Conservation (phyloP, 2,888 invertebrate species). For the Embidobia sp. region DNA sequence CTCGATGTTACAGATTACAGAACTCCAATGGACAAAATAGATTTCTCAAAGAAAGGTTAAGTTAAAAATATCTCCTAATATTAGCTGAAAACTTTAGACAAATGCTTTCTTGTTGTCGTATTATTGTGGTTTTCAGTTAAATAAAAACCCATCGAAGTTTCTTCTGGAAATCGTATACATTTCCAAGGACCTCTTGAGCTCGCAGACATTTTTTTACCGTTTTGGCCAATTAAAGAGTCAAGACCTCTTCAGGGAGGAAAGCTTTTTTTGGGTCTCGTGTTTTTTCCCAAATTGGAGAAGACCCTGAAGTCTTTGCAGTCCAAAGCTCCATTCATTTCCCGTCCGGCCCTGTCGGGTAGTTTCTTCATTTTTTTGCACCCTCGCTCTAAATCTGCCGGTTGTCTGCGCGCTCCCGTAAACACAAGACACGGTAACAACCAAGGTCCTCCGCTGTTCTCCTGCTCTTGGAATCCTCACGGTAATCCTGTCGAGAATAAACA, state of each 20-base stretch:
- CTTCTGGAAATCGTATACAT: no score
- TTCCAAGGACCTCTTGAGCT: no score
- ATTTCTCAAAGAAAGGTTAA: no score
- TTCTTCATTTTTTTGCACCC: conserved; percentile 31
- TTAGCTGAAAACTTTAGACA: no score
- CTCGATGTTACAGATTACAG: no score
- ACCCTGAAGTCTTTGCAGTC: conserved; percentile 27
- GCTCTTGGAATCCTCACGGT: conserved; percentile 41
- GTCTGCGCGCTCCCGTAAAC: conserved; percentile 32
- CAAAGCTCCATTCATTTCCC: conserved; percentile 21
- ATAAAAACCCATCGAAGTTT: no score
- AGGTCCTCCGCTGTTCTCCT: conserved; percentile 13
- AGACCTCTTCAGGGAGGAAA: not conserved
- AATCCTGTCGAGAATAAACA: conserved; percentile 48
- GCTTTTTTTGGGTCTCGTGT: conserved; percentile 12
- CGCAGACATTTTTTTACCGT: no score
- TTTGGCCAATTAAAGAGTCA: conserved; percentile 32
- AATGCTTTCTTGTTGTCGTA: not conserved
- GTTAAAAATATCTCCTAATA: no score
- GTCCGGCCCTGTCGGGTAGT: conserved; percentile 4
- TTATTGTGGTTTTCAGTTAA: no score
- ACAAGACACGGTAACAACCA: conserved; percentile 29
- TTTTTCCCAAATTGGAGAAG: conserved; percentile 34
- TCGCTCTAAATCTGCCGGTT: conserved; percentile 36
- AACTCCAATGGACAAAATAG: no score